Conservation (phyloP, 2,113 vertebrate genomes). For the Colinus virginianus region DNA sequence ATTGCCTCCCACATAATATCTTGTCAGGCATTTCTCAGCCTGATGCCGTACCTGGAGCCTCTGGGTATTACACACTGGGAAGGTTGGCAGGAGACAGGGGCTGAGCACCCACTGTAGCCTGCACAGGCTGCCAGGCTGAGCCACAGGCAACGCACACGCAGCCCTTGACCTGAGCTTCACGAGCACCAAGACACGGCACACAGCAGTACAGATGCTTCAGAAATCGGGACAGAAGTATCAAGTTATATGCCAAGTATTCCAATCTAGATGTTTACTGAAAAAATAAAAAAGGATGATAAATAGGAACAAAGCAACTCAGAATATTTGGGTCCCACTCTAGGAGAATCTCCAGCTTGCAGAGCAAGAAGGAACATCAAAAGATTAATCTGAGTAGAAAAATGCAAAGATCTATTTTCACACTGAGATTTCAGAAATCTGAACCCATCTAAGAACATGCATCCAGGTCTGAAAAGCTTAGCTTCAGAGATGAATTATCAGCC, state of each 20-base stretch:
- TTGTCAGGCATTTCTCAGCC: not conserved
- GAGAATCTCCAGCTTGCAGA: not conserved
- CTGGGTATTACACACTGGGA: not conserved
- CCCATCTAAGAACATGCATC: not conserved
- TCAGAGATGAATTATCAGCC: slow-evolving; percentile 2
- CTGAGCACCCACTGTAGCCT: not conserved
- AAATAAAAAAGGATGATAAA: not conserved
- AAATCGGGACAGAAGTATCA: not conserved
- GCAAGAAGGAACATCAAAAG: not conserved
- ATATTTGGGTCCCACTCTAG: not conserved
- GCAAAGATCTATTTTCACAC: not conserved
- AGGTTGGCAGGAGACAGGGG: not conserved
- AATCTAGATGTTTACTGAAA: not conserved
- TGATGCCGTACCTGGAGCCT: not conserved
- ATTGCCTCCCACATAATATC: not conserved
- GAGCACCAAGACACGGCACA: not conserved
- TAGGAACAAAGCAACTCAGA: not conserved
- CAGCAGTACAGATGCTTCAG: not conserved
- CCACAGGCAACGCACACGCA: not conserved
- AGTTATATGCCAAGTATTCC: not conserved
- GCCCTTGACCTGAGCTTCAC: not conserved
- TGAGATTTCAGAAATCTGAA: not conserved
- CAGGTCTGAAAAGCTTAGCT: not conserved
- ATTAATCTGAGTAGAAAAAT: not conserved
- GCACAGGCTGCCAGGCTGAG: not conserved